Evolutionary conservation across 2,113 vertebrate genomes (phyloP), one percentile per base, ranked within the genome.

Genomic region (Oxyura jamaicensis): DNA sequence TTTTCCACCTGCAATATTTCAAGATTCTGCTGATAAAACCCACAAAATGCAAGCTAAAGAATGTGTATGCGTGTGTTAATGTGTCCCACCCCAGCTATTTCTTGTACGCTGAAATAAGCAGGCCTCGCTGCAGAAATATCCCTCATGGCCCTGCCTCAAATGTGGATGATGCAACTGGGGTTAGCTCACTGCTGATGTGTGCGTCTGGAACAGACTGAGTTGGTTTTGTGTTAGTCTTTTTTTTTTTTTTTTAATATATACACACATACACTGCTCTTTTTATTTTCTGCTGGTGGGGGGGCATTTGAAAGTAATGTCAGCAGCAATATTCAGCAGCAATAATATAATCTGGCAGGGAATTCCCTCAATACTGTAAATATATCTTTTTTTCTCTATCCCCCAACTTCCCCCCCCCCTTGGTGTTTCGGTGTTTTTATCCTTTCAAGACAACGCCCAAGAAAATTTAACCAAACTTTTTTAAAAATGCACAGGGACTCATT

Each of bases 171-270:
- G 95, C 96, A 96, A 96, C 92, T 81, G 92, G 88, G 95, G 80
- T 96, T 95, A 97, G 96, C 92, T 97, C 96, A 97, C 86, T 96
- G 96, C 96, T 95, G 93, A 94, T 94, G 93, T 94, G 90, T 96
- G 95, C 16, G 59, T 91, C 90, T 96, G 96, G 96, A 96, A 96
- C 92, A 76, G 81, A 76, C 91, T 36, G 6, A 68, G 41, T 56
- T 81, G 48, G 33, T 78, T 79, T 50, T 56, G 26, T 29, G 62
- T 41, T 65, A 65, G 62, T 41, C 41, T 65, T 41, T 41, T 88
- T 83, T 82, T 76, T 41, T 29, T 65, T 41, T 41, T 88, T 83
- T 82, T 76, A 39, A 90, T 78, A 90, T 41, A 41, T 41, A 65
- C 8, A 65, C 28, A 41, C 75, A 91, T 31, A 96, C 94, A 93